phyloP scores from a whole-genome alignment of 2,113 vertebrate species.

The Cepphus grylle region DNA sequence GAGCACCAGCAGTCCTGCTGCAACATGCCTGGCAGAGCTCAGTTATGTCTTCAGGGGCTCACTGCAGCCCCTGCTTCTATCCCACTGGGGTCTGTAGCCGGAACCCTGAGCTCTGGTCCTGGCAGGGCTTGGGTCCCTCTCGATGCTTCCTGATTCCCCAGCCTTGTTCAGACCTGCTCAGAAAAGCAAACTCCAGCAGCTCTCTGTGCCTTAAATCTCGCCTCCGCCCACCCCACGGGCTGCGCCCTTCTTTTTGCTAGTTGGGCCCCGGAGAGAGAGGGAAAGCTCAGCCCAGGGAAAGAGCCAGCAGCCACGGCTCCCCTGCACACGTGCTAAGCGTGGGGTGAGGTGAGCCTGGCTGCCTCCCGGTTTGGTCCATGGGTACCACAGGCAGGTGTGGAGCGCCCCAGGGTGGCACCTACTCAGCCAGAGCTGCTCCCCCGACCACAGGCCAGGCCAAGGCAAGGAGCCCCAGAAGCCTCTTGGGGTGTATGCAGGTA shows the following conservation, averaged over 20 bases:
- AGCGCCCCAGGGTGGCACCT: background rate
- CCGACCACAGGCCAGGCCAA: fast-evolving
- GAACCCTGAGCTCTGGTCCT: background rate
- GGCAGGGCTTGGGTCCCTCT: background rate
- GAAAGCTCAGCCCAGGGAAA: background rate
- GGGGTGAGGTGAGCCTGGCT: background rate
- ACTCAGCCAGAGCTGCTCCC: background rate
- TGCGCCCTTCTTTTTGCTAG: background rate
- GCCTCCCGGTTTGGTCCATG: background rate
- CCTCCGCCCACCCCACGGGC: background rate
- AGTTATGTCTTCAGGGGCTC: no score
- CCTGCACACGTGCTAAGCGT: fast-evolving
- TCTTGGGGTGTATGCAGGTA: fast-evolving
- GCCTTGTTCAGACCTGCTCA: background rate
- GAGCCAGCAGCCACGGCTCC: background rate
- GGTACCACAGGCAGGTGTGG: background rate
- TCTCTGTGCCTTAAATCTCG: background rate
- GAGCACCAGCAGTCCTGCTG: background rate
- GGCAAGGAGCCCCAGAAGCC: background rate
- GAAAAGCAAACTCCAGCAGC: background rate
- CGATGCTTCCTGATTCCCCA: background rate
- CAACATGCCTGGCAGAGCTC: background rate
- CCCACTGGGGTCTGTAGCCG: background rate
- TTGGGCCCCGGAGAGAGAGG: fast-evolving
- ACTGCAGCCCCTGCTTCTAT: background rate